A percentile compares a stretch with the other conserved stretches of the same genome.
These are phyloP conservation scores for Sebastes trivittatus DNA, from an alignment of 2,797 vertebrate genomes.

Conservation along the genomic window DNA sequence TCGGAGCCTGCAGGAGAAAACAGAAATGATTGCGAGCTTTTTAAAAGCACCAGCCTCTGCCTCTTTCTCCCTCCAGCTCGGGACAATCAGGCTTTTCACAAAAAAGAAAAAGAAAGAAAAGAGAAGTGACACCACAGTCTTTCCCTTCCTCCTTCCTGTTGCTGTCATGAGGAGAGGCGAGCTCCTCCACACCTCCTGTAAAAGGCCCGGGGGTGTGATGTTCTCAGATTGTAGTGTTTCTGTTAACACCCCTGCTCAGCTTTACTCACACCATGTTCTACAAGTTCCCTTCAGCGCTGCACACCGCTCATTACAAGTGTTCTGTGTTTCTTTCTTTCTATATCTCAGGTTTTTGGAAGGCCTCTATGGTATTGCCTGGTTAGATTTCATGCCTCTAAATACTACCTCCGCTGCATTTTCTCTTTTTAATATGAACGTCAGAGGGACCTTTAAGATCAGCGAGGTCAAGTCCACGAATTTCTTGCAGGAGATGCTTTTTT, in stretches of 20 bases:
- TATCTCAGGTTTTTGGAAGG: slow-evolving; percentile 2
- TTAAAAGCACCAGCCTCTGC: neutral
- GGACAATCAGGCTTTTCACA: slow-evolving; percentile 16
- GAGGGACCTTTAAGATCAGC: slow-evolving; percentile 17
- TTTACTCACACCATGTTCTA: slow-evolving; percentile 53
- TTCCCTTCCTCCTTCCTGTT: slow-evolving; percentile 15
- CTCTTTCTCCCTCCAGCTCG: neutral
- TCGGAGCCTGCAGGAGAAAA: neutral
- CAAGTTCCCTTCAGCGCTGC: slow-evolving; percentile 46
- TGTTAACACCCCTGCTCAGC: slow-evolving; percentile 53
- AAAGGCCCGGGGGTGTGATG: slow-evolving; percentile 67
- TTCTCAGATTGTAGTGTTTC: slow-evolving; percentile 56
- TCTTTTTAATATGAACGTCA: slow-evolving; percentile 6
- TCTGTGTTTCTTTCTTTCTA: neutral
- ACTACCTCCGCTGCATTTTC: neutral
- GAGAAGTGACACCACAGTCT: neutral
- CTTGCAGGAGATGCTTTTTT: slow-evolving; percentile 41
- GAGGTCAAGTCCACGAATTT: neutral
- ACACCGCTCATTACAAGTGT: slow-evolving; percentile 46
- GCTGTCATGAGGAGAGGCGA: slow-evolving; percentile 51
- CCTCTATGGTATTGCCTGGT: neutral
- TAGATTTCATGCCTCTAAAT: slow-evolving; percentile 28
- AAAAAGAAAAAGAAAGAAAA: neutral
- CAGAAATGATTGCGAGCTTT: neutral
- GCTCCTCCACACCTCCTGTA: slow-evolving; percentile 63